A percentile compares a stretch with the other conserved stretches of the same genome.
Evolutionary conservation across 2,113 vertebrate genomes (phyloP).

Genomic region (Agelaius tricolor): DNA sequence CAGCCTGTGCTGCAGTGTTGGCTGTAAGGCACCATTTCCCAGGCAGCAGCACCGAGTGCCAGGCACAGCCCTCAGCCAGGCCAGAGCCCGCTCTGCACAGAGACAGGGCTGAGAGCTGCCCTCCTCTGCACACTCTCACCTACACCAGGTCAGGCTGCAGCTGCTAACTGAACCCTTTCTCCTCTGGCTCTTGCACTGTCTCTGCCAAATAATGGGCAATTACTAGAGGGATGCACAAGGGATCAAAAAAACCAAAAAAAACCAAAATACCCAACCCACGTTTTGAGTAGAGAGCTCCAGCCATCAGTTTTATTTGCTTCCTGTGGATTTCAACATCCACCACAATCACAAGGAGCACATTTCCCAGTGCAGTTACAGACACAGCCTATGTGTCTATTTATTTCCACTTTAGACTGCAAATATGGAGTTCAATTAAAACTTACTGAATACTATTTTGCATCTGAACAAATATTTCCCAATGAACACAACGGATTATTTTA

Average conservation of each 20-base stretch:
- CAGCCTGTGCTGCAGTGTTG: fast-evolving
- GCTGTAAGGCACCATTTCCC: background rate
- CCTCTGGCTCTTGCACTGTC: background rate
- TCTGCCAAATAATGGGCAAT: background rate
- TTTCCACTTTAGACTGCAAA: background rate
- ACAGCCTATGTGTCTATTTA: background rate
- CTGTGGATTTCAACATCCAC: background rate
- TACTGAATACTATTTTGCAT: background rate
- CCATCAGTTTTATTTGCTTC: background rate
- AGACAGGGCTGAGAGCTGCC: fast-evolving
- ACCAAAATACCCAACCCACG: background rate
- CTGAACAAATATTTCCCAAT: background rate
- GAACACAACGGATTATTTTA: background rate
- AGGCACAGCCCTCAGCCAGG: background rate
- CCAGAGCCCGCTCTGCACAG: fast-evolving
- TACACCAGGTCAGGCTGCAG: background rate
- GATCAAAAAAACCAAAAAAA: background rate
- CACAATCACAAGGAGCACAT: background rate
- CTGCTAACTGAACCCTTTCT: background rate
- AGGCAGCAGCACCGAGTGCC: fast-evolving
- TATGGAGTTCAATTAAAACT: background rate
- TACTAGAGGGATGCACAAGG: background rate
- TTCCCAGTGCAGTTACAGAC: background rate
- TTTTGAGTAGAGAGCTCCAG: background rate
- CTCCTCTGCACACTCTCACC: background rate